Evolutionary conservation across 1,140 invertebrate genomes (phyloP).

Genomic region (Ylistrum balloti): DNA sequence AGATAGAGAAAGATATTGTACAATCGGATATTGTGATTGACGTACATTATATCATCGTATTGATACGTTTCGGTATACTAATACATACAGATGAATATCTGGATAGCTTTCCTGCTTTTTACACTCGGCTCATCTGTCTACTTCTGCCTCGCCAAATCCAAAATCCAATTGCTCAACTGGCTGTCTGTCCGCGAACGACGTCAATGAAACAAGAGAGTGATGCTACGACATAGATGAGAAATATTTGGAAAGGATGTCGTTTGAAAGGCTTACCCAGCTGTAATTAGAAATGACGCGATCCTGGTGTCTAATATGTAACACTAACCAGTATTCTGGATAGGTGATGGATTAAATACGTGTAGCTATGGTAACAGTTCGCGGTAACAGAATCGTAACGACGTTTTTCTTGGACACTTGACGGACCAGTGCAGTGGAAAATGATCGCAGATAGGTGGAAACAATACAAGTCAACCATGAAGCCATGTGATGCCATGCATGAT

Average conservation of each 20-base stretch:
- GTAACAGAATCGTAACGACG: not conserved
- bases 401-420: not conserved
- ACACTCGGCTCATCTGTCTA: not conserved
- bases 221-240: not conserved
- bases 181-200: not conserved
- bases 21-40: too few relatives aligned
- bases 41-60: too few relatives aligned
- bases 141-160: not conserved
- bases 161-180: not conserved
- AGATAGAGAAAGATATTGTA: too few relatives aligned
- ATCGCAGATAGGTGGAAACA: not conserved
- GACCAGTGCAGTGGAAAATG: not conserved
- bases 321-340: not conserved
- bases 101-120: not conserved
- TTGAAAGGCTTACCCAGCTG: not conserved
- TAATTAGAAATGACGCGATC: not conserved
- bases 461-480: not conserved
- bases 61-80: not conserved
- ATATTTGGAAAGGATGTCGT: not conserved
- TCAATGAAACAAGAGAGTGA: not conserved
- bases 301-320: not conserved
- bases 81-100: not conserved
- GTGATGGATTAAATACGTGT: not conserved
- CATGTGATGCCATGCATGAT: not conserved
- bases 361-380: not conserved